Evolutionary conservation across 2,797 vertebrate species (phyloP).

Genomic region (Poecilia gillii): DNA sequence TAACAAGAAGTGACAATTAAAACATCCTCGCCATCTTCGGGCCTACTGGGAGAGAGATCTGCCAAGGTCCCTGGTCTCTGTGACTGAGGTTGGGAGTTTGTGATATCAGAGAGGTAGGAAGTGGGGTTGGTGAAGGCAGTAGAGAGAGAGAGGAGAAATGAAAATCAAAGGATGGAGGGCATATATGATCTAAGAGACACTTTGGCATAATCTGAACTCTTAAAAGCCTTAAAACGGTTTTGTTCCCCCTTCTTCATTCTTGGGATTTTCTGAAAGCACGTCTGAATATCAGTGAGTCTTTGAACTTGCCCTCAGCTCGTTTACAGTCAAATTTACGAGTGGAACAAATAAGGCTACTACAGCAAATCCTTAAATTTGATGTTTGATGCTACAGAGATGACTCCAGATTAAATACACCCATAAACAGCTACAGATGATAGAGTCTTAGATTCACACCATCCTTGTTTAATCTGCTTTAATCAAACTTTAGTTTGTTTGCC

Average conservation of each 20-base stretch:
- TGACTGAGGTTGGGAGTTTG: background rate
- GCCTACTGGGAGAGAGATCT: slow-evolving; percentile 59
- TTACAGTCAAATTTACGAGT: too few species aligned
- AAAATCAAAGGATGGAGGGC: background rate
- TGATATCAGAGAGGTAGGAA: background rate
- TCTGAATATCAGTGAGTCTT: background rate
- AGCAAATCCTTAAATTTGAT: background rate
- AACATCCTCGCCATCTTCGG: slow-evolving; percentile 70
- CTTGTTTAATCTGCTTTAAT: too few species aligned
- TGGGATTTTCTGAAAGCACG: background rate
- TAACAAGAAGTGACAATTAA: slow-evolving; percentile 83
- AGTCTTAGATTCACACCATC: slow-evolving; percentile 1
- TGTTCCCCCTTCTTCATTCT: background rate
- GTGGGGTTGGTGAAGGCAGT: background rate
- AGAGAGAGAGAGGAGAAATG: background rate
- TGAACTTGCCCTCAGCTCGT: background rate
- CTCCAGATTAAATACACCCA: slow-evolving; percentile 5
- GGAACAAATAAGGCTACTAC: background rate
- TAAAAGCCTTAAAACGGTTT: slow-evolving; percentile 16
- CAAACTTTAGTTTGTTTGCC: too few species aligned
- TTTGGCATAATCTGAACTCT: slow-evolving; percentile 36
- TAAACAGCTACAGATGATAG: slow-evolving; percentile 23
- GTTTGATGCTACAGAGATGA: background rate
- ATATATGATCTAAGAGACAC: slow-evolving; percentile 24
- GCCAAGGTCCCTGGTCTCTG: slow-evolving; percentile 35